Percentiles rank a stretch among this genome's conserved stretches.
Conservation (phyloP, 1,140 invertebrate species). For the Thaumetopoea pityocampa region DNA sequence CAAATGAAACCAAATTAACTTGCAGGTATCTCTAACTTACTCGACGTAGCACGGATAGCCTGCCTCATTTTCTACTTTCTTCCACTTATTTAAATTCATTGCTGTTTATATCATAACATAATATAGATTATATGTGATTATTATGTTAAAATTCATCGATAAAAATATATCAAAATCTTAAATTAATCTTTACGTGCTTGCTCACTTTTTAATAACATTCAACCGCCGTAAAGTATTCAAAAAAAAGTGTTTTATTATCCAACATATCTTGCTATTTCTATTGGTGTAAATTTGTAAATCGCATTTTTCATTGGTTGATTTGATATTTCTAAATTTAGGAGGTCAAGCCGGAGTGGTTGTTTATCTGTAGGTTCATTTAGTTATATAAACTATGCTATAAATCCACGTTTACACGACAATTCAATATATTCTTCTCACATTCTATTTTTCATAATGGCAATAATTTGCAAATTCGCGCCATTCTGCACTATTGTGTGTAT, state of each 20-base stretch:
- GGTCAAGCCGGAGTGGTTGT: too few species aligned
- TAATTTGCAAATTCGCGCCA: too few species aligned
- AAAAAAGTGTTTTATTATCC: too few species aligned
- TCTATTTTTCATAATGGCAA: too few species aligned
- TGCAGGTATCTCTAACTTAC: conserved; percentile 65
- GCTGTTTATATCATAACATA: conserved; percentile 20
- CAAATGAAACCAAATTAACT: conserved; percentile 6
- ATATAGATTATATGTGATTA: neutral
- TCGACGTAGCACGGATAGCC: conserved; percentile 77
- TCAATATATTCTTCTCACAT: too few species aligned
- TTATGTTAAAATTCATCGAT: neutral
- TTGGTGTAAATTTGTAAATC: neutral
- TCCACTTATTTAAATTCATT: conserved; percentile 48
- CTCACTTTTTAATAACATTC: conserved; percentile 2
- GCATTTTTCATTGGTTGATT: neutral
- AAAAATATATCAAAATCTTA: conserved; percentile 1
- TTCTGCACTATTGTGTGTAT: too few species aligned
- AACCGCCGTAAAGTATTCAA: conserved; percentile 43
- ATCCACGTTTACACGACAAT: too few species aligned
- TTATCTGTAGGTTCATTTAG: too few species aligned
- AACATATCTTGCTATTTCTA: neutral
- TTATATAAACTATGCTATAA: too few species aligned
- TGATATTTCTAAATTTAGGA: too few species aligned
- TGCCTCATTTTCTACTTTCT: conserved; percentile 75
- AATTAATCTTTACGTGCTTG: too few species aligned